These are phyloP conservation scores for Nanger granti DNA, from an alignment of 2,113 vertebrate species.

Conservation along the genomic window DNA sequence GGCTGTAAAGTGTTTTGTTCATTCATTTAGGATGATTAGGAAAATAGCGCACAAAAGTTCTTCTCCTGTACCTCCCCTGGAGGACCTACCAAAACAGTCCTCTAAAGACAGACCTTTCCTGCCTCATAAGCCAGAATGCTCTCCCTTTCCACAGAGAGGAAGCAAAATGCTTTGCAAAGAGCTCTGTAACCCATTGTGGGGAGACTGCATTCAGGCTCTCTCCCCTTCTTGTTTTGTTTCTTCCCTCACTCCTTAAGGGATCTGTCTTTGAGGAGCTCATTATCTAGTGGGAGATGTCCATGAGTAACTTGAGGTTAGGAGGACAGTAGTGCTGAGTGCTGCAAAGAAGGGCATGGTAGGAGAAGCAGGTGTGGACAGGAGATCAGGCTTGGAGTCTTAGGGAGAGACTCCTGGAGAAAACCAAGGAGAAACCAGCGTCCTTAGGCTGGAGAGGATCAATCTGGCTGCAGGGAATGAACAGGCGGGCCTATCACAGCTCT, in stretches of 20 bases:
- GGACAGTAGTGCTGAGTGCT: rapidly evolving
- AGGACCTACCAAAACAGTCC: neutral
- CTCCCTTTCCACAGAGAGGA: neutral
- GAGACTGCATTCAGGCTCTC: rapidly evolving
- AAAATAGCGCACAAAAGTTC: neutral
- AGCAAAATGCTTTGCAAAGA: rapidly evolving
- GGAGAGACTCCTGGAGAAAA: neutral
- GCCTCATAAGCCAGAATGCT: neutral
- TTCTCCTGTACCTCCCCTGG: neutral
- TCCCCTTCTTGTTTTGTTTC: neutral
- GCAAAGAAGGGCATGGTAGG: rapidly evolving
- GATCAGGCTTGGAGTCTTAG: too few species aligned
- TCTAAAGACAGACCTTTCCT: neutral
- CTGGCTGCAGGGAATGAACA: too few species aligned
- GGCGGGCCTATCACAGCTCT: neutral
- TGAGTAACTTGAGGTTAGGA: too few species aligned
- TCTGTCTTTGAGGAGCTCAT: neutral
- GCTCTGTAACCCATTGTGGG: neutral
- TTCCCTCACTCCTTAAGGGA: too few species aligned
- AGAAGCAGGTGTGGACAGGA: neutral
- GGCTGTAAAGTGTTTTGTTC: neutral
- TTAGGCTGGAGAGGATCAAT: rapidly evolving
- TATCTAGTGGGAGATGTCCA: rapidly evolving
- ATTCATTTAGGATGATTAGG: neutral
- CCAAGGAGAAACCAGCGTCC: rapidly evolving